Percentiles rank a stretch among this genome's conserved stretches.
phyloP scores from a whole-genome alignment of 2,888 invertebrate species.

The Chouioia cunea region DNA sequence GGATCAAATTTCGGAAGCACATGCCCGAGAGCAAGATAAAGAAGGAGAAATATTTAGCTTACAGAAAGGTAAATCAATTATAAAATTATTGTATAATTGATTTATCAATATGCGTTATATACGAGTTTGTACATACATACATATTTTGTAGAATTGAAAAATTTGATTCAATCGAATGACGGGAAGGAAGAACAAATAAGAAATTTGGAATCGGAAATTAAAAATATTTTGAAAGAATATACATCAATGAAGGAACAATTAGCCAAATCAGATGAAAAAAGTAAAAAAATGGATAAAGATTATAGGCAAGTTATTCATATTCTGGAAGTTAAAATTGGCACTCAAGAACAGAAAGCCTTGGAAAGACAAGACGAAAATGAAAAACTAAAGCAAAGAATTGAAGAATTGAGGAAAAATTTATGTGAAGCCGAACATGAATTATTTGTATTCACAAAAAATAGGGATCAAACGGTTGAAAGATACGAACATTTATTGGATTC shows the following conservation, averaged over 20 bases:
- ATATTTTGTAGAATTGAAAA: slow-evolving; percentile 54
- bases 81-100: background rate
- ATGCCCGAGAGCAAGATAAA: slow-evolving; percentile 55
- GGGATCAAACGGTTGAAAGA: slow-evolving; percentile 55
- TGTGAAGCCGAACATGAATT: slow-evolving; percentile 56
- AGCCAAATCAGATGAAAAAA: slow-evolving; percentile 41
- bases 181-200: slow-evolving; percentile 37
- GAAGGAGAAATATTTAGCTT: slow-evolving; percentile 59
- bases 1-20: slow-evolving; percentile 45
- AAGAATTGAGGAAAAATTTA: slow-evolving; percentile 51
- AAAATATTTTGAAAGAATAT: slow-evolving; percentile 53
- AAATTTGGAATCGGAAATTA: slow-evolving; percentile 56
- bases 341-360: slow-evolving; percentile 49
- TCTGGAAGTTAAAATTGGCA: slow-evolving; percentile 48
- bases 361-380: slow-evolving; percentile 53
- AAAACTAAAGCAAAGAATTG: slow-evolving; percentile 50
- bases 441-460: slow-evolving; percentile 56
- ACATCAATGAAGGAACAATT: slow-evolving; percentile 48
- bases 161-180: slow-evolving; percentile 51
- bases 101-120: slow-evolving; percentile 5
- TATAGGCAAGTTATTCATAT: slow-evolving; percentile 38
- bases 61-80: slow-evolving; percentile 55
- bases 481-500: slow-evolving; percentile 58
- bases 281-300: slow-evolving; percentile 45
- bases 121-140: background rate